These are phyloP conservation scores for Diarsia brunnea DNA, from an alignment of 2,888 invertebrate species.

Conservation along the genomic window DNA sequence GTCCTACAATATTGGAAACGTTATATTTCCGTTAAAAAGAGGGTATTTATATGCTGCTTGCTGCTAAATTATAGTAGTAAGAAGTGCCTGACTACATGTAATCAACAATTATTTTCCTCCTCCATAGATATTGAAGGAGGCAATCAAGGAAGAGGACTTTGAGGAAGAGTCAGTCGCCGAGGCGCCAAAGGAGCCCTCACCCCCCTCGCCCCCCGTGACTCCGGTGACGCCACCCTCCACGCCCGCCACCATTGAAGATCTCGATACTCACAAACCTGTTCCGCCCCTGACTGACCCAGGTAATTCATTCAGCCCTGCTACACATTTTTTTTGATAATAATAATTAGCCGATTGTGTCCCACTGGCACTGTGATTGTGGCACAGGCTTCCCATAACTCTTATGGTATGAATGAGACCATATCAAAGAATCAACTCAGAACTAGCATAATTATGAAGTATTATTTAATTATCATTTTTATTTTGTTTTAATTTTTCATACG, in stretches of 20 bases:
- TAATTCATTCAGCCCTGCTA: constrained; percentile 38
- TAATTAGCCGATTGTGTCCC: background rate
- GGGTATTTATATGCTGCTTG: background rate
- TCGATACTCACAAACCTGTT: constrained; percentile 39
- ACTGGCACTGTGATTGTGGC: too few relatives aligned
- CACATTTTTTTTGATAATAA: background rate
- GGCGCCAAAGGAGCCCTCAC: constrained; percentile 59
- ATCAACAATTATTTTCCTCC: background rate
- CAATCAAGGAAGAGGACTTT: constrained; percentile 81
- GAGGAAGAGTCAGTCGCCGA: constrained; percentile 69
- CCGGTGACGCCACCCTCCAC: constrained; percentile 61
- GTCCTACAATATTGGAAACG: too few relatives aligned
- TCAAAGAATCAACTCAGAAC: too few relatives aligned
- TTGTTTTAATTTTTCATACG: too few relatives aligned
- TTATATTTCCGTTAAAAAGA: background rate
- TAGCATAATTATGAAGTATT: too few relatives aligned
- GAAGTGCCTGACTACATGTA: background rate
- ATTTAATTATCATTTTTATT: too few relatives aligned
- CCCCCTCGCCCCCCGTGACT: constrained; percentile 62
- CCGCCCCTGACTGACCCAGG: constrained; percentile 65
- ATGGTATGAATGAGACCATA: too few relatives aligned
- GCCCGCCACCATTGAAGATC: constrained; percentile 51
- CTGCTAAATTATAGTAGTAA: too few relatives aligned
- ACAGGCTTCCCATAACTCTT: too few relatives aligned
- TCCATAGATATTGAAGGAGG: constrained; percentile 83